These are phyloP conservation scores for Cynocephalus volans DNA, from an alignment of 2,113 vertebrate genomes.

Conservation along the genomic window DNA sequence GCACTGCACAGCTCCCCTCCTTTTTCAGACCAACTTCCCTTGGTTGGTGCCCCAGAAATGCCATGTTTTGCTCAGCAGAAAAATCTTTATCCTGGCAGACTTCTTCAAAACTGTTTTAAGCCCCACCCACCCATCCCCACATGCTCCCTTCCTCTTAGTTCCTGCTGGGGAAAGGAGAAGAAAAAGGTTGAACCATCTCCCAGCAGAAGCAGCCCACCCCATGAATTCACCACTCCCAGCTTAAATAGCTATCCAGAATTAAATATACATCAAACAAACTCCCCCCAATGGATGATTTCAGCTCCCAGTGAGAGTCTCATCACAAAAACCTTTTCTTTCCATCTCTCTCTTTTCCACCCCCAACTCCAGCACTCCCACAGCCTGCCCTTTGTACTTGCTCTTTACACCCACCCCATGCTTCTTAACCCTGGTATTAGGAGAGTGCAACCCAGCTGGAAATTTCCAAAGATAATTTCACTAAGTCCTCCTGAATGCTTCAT, in stretches of 20 bases:
- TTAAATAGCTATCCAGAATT: slow-evolving; percentile 54
- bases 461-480: slow-evolving; percentile 60
- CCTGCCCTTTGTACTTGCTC: slow-evolving; percentile 67
- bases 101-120: neutral
- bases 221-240: neutral
- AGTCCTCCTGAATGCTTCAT: neutral
- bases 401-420: slow-evolving; percentile 32
- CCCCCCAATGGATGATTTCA: neutral
- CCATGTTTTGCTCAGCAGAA: neutral
- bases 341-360: neutral
- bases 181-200: neutral
- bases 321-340: slow-evolving; percentile 59
- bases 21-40: neutral
- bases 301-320: neutral
- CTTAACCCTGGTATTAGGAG: slow-evolving; percentile 68
- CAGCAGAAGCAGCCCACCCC: neutral
- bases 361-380: neutral
- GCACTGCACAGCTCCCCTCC: neutral
- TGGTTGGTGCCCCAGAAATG: neutral
- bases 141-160: neutral
- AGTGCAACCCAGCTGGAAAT: slow-evolving; percentile 33
- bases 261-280: slow-evolving; percentile 67
- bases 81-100: neutral
- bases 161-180: neutral
- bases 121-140: too few species aligned